These are phyloP conservation scores for Tetramorium parvispinum DNA, from an alignment of 1,140 invertebrate species.

Conservation along the genomic window DNA sequence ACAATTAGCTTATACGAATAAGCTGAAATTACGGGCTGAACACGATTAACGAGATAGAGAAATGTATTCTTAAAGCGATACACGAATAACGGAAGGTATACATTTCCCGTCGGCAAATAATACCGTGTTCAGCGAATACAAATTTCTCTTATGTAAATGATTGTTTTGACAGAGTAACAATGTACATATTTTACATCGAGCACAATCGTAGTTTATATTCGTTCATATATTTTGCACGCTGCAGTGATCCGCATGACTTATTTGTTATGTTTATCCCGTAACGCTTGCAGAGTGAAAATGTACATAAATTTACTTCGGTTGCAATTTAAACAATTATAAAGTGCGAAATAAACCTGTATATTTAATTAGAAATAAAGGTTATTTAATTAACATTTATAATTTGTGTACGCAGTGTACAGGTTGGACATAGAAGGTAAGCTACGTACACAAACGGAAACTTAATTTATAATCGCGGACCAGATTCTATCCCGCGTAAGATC, in stretches of 20 bases:
- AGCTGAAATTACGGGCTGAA: neutral
- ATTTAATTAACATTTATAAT: conserved; percentile 9
- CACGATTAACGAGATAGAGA: conserved; percentile 9
- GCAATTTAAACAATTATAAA: neutral
- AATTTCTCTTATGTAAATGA: conserved; percentile 19
- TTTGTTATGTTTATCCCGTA: neutral
- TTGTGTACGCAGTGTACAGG: neutral
- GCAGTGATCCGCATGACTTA: neutral
- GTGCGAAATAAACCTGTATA: neutral
- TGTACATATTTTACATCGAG: neutral
- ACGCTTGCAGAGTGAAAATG: neutral
- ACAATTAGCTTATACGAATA: neutral
- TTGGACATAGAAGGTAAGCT: neutral
- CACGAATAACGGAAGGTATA: neutral
- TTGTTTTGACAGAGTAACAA: neutral
- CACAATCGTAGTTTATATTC: neutral
- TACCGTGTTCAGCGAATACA: neutral
- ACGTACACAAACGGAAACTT: neutral
- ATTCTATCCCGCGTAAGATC: neutral
- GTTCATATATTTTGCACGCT: neutral
- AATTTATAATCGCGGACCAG: neutral
- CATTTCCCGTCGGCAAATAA: neutral
- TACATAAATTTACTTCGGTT: neutral
- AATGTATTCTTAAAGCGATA: conserved; percentile 10
- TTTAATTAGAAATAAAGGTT: neutral